Conservation (phyloP, 2,797 vertebrate genomes). For the Phoeniculus purpureus region DNA sequence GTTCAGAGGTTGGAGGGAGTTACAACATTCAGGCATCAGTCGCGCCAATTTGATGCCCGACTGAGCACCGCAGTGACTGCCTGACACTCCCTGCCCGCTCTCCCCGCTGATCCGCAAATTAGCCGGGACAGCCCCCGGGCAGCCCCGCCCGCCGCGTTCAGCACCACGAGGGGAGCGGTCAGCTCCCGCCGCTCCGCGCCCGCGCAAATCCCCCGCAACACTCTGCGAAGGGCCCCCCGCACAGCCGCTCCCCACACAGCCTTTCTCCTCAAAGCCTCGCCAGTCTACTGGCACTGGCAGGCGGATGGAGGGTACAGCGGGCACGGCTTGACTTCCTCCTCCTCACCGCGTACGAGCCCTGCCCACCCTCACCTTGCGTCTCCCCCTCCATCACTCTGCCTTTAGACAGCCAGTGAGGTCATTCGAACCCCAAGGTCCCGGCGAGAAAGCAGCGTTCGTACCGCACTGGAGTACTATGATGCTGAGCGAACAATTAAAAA, state of each 20-base stretch:
- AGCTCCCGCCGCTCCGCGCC: slow-evolving; percentile 83
- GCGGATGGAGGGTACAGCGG: not conserved
- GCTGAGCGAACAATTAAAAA: not conserved
- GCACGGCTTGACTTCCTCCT: not conserved
- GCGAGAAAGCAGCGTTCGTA: not conserved
- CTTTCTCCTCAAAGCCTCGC: too few relatives aligned
- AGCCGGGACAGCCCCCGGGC: slow-evolving; percentile 85
- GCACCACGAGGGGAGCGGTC: slow-evolving; percentile 88
- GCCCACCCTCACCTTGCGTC: not conserved
- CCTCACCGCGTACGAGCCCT: not conserved
- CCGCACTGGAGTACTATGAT: not conserved
- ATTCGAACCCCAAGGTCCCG: fast-evolving
- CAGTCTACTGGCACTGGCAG: not conserved
- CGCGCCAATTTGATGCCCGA: slow-evolving; percentile 89
- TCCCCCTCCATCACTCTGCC: not conserved
- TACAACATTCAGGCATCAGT: slow-evolving; percentile 85
- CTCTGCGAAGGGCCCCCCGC: not conserved
- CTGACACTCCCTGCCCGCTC: slow-evolving; percentile 88
- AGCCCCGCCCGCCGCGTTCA: slow-evolving; percentile 76
- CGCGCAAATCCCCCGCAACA: not conserved
- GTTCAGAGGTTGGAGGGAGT: slow-evolving; percentile 82
- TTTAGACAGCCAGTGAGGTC: not conserved
- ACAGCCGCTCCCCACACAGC: too few relatives aligned
- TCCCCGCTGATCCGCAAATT: slow-evolving; percentile 90
- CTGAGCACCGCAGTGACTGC: slow-evolving; percentile 88